Evolutionary conservation across 2,888 invertebrate genomes (phyloP), one percentile per base, ranked within the genome.

Genomic region (Drosophila borealis): DNA sequence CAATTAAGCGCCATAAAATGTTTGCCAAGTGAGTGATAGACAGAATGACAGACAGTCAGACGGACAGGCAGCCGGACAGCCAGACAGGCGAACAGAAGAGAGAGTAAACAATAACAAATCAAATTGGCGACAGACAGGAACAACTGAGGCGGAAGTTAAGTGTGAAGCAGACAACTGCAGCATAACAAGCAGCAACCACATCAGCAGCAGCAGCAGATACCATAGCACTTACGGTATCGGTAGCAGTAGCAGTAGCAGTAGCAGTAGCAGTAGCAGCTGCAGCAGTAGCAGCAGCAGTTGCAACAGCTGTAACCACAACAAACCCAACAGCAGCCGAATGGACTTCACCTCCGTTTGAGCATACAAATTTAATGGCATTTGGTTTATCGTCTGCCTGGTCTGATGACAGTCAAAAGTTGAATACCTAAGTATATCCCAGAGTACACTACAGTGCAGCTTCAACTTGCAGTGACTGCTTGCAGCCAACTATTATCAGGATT

Each of bases 81-180:
- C 10, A 11, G 49, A 48, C 29, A 45, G 33, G n/a, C n/a, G 37
- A 29, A 29, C 29, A 29, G 29, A 29, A 29, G 29, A 29, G 25
- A 25, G 29, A 39, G 1, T 64, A 78, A 71, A 75, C 80, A 78
- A 79, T 75, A 75, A 75, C 80, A 75, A 78, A 75, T 79, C 76
- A 79, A 79, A 75, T 59, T 71, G 71, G 59, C 75, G 71, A 64
- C 75, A 79, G 76, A 66, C 74, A 68, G 68, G 51, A 68, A 78
- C 39, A 37, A 59, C 36, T 49, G 56, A 59, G 62, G 34, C 72
- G 76, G 80, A 80, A 62, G 74, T 50, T 41, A 56, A 49, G 72
- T 76, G 65, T 61, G 62, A 64, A 57, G 54, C 50, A 60, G 64
- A 60, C 73, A 60, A 69, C 59, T 59, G 76, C 69, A 70, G 77